Evolutionary conservation across 2,113 vertebrate species (phyloP).

Genomic region (Nycticebus coucang): DNA sequence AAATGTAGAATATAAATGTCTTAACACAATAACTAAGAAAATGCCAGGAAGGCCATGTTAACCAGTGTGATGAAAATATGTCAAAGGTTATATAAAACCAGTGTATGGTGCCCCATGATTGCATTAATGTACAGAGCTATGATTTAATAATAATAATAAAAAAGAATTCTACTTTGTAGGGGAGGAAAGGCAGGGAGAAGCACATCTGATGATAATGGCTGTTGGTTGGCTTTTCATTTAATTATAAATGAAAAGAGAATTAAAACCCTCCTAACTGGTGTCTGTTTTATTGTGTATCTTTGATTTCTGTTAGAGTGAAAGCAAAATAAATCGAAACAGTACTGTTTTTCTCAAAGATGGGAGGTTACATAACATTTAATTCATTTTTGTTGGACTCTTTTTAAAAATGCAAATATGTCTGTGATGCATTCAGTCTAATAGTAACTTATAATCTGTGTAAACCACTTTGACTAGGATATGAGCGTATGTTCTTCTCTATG

Average conservation of each 20-base stretch:
- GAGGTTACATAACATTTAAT: background rate
- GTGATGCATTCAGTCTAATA: background rate
- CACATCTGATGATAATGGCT: background rate
- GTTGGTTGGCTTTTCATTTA: constrained; percentile 9
- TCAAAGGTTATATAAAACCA: too few relatives aligned
- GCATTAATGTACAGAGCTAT: too few relatives aligned
- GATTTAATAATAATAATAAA: too few relatives aligned
- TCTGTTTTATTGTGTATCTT: background rate
- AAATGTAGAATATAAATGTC: too few relatives aligned
- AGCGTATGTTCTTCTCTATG: background rate
- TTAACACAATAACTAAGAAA: too few relatives aligned
- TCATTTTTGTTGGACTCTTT: background rate
- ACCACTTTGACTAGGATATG: background rate
- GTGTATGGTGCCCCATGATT: too few relatives aligned
- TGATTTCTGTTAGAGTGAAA: constrained; percentile 17
- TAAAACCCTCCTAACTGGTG: background rate
- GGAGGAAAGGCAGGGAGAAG: background rate
- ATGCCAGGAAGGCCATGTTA: too few relatives aligned
- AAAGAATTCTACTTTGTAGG: background rate
- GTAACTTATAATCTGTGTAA: constrained; percentile 1
- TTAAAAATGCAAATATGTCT: constrained; percentile 27
- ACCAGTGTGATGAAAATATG: too few relatives aligned
- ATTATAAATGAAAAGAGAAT: constrained; percentile 1
- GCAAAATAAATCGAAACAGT: background rate
- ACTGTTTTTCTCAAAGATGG: background rate